Percentiles rank a stretch among this genome's conserved stretches.
These are phyloP conservation scores for Casuarius casuarius DNA, from an alignment of 2,113 vertebrate genomes.

Conservation along the genomic window DNA sequence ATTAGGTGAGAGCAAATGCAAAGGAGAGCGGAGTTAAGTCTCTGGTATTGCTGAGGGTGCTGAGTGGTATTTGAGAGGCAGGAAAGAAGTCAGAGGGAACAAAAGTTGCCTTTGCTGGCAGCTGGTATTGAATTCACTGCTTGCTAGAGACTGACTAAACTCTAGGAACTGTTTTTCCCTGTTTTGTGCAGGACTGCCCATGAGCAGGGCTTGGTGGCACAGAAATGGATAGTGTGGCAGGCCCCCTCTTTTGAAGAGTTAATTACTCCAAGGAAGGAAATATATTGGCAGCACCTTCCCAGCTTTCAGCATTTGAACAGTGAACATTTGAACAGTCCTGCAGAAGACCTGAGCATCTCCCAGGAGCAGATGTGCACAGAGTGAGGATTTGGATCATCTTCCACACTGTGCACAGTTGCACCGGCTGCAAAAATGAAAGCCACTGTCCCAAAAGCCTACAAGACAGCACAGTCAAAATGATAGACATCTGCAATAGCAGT, in stretches of 20 bases:
- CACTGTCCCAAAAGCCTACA: neutral
- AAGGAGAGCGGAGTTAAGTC: neutral
- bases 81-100: neutral
- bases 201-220: neutral
- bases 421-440: neutral
- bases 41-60: constrained; percentile 12
- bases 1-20: constrained; percentile 36
- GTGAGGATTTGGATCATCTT: neutral
- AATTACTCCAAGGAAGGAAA: neutral
- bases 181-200: neutral
- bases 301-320: neutral
- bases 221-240: neutral
- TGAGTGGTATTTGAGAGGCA: neutral
- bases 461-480: neutral
- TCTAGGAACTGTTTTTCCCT: neutral
- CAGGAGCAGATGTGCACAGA: neutral
- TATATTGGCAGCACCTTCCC: neutral
- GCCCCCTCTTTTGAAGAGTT: neutral
- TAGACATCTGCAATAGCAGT: neutral
- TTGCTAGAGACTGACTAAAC: neutral
- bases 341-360: neutral
- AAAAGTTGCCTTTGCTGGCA: constrained; percentile 15
- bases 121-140: neutral
- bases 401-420: neutral
- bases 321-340: no score